Evolutionary conservation across 1,140 invertebrate genomes (phyloP).

Genomic region (Calliphora vicina): DNA sequence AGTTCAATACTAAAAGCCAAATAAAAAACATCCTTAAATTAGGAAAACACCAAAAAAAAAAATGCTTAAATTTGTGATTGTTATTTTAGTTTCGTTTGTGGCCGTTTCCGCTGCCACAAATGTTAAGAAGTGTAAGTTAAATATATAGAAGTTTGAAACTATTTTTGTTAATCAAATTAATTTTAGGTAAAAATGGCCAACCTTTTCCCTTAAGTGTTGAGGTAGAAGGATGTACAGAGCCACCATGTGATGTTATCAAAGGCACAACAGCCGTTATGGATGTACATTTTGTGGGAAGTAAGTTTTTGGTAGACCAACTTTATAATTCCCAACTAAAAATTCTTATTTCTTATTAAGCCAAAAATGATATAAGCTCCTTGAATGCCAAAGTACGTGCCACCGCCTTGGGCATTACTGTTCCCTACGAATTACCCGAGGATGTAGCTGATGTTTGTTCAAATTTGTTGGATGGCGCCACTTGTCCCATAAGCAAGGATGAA

Average conservation of each 20-base stretch:
- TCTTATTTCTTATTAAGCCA: slow-evolving; percentile 37
- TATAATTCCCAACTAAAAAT: background rate
- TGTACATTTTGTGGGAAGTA: slow-evolving; percentile 14
- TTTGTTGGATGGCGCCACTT: slow-evolving; percentile 52
- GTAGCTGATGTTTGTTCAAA: slow-evolving; percentile 53
- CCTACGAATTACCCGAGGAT: slow-evolving; percentile 52
- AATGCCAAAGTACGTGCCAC: slow-evolving; percentile 49
- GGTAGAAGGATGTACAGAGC: slow-evolving; percentile 48
- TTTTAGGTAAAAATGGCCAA: slow-evolving; percentile 45
- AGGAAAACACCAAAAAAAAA: background rate
- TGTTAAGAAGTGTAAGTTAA: background rate
- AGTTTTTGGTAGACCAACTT: background rate
- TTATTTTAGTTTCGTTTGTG: background rate
- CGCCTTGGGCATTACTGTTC: slow-evolving; percentile 51
- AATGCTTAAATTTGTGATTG: background rate
- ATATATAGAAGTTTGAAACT: no score
- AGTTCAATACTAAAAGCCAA: no score
- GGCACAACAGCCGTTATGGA: slow-evolving; percentile 50
- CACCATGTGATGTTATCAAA: slow-evolving; percentile 56
- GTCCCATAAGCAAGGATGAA: slow-evolving; percentile 55
- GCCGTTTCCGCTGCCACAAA: background rate
- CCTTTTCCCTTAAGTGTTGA: slow-evolving; percentile 51
- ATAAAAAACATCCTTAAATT: background rate
- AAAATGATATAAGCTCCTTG: slow-evolving; percentile 46
- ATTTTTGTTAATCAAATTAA: no score